Percentiles rank a stretch among this genome's conserved stretches.
Evolutionary conservation across 2,113 vertebrate species (phyloP).

Genomic region (Herpetotheres cachinnans): DNA sequence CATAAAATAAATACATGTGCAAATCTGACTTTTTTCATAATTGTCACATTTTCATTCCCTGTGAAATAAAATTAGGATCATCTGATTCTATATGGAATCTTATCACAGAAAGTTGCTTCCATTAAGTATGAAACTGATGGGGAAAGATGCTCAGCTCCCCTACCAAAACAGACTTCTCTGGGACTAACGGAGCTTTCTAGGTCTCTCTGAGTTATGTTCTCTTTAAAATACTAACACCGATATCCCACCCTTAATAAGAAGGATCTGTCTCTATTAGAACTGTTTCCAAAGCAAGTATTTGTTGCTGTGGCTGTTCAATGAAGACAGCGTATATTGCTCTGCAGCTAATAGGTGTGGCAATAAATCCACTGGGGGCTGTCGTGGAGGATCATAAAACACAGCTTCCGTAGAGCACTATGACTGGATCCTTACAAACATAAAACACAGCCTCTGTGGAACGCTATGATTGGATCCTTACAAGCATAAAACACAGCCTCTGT

Average conservation of each 20-base stretch:
- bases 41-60: conserved; percentile 20
- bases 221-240: neutral
- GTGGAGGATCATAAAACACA: neutral
- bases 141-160: neutral
- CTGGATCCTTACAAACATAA: neutral
- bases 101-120: neutral
- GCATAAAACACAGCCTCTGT: neutral
- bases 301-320: neutral
- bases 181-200: neutral
- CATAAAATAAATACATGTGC: conserved; percentile 67
- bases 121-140: neutral
- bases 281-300: neutral
- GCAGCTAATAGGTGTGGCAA: neutral
- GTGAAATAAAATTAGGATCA: neutral
- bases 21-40: conserved; percentile 52
- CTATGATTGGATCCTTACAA: neutral
- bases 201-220: neutral
- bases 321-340: neutral
- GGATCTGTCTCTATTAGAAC: neutral
- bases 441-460: neutral
- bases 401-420: neutral
- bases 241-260: neutral
- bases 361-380: neutral
- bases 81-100: neutral
- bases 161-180: neutral